Conservation (phyloP, 2,888 invertebrate species). For the Gerosis bhagava region DNA sequence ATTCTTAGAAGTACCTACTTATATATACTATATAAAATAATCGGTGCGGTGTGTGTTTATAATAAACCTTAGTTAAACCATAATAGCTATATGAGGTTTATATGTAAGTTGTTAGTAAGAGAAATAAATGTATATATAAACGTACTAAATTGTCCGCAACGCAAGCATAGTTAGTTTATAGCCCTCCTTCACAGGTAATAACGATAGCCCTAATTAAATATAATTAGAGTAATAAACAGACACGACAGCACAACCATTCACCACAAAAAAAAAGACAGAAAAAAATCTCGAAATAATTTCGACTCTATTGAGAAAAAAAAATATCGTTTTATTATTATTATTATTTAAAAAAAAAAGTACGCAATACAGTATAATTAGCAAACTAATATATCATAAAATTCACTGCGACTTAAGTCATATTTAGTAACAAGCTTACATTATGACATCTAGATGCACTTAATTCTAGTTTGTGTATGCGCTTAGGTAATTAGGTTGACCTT, state of each 20-base stretch:
- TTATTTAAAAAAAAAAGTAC: too few species aligned
- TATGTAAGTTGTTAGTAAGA: conserved; percentile 42
- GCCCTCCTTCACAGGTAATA: conserved; percentile 68
- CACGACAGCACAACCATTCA: too few species aligned
- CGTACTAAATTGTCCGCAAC: conserved; percentile 32
- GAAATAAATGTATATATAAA: conserved; percentile 38
- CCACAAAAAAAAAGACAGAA: conserved; percentile 37
- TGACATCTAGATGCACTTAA: conserved; percentile 19
- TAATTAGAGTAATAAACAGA: too few species aligned
- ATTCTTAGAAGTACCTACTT: too few species aligned
- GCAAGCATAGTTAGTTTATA: conserved; percentile 36
- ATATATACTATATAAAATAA: too few species aligned
- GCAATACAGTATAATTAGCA: conserved; percentile 69
- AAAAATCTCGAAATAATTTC: conserved; percentile 69
- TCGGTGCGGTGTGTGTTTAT: too few species aligned
- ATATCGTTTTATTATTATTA: conserved; percentile 74
- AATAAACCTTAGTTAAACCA: too few species aligned
- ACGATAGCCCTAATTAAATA: too few species aligned
- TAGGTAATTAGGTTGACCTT: conserved; percentile 12
- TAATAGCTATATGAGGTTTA: not conserved
- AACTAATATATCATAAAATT: conserved; percentile 65
- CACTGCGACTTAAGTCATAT: conserved; percentile 41
- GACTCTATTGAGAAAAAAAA: conserved; percentile 66
- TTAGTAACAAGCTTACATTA: conserved; percentile 15
- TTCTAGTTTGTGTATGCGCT: conserved; percentile 23